phyloP scores from a whole-genome alignment of 2,113 vertebrate genomes.

The Lophochroa leadbeateri region DNA sequence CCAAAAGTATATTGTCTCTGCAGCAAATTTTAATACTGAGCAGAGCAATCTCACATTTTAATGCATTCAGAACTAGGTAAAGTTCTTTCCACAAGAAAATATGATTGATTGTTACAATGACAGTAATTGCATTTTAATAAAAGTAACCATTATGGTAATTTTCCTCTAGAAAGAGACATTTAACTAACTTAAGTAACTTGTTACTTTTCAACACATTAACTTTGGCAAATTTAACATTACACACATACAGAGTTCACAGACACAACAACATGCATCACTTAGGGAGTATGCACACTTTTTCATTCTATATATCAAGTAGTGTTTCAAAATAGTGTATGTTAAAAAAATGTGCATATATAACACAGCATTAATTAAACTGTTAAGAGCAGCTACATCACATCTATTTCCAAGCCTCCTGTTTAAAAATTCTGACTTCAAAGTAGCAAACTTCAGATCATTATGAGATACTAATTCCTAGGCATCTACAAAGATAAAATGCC shows the following conservation, averaged over 20 bases:
- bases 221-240: constrained; percentile 71
- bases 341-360: constrained; percentile 46
- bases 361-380: constrained; percentile 50
- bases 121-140: constrained; percentile 86
- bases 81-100: constrained; percentile 74
- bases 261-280: constrained; percentile 69
- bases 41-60: constrained; percentile 72
- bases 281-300: constrained; percentile 48
- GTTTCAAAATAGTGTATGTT: constrained; percentile 51
- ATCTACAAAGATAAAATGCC: neutral
- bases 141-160: constrained; percentile 85
- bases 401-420: constrained; percentile 14
- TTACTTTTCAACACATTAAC: constrained; percentile 80
- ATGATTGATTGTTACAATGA: constrained; percentile 83
- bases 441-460: neutral
- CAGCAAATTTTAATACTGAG: constrained; percentile 39
- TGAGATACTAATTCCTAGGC: neutral
- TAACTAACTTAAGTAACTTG: constrained; percentile 81
- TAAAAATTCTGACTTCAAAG: constrained; percentile 47
- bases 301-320: constrained; percentile 20
- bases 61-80: constrained; percentile 74
- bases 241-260: constrained; percentile 70
- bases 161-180: constrained; percentile 79
- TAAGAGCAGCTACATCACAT: constrained; percentile 22
- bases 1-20: constrained; percentile 20